Percentiles rank a stretch among this genome's conserved stretches.
Evolutionary conservation across 2,888 invertebrate species (phyloP).

Genomic region (Cataglyphis albicans): DNA sequence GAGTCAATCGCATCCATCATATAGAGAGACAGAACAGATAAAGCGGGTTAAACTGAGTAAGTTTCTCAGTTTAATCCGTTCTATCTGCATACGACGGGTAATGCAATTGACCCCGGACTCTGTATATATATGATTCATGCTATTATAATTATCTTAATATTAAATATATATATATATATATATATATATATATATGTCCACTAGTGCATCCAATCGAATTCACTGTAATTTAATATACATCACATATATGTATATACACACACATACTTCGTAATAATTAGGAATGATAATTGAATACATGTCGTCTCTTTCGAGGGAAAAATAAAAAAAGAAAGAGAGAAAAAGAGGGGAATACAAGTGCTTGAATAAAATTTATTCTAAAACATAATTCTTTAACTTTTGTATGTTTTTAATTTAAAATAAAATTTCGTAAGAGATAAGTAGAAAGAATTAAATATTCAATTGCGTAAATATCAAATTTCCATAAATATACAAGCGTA

Average conservation of each 20-base stretch:
- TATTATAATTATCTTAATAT: too few species aligned
- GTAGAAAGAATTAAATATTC: background rate
- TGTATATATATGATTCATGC: too few species aligned
- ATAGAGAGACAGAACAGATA: too few species aligned
- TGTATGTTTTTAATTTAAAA: background rate
- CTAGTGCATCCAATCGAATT: too few species aligned
- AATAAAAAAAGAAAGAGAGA: background rate
- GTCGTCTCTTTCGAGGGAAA: background rate
- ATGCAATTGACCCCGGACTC: too few species aligned
- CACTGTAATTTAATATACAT: background rate
- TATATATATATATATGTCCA: too few species aligned
- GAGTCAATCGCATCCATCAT: too few species aligned
- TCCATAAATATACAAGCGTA: background rate
- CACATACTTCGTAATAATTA: background rate
- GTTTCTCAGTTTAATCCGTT: too few species aligned
- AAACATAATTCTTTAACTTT: background rate
- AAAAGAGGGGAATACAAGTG: background rate
- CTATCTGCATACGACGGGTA: too few species aligned
- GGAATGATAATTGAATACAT: background rate
- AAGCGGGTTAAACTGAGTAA: too few species aligned
- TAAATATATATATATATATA: too few species aligned
- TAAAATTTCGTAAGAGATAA: background rate
- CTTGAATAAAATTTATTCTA: slow-evolving; percentile 1
- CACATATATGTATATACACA: background rate
- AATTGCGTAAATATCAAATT: background rate